Percentiles rank a stretch among this genome's conserved stretches.
Conservation (phyloP, 2,888 invertebrate genomes). For the Scaptomyza parva region DNA sequence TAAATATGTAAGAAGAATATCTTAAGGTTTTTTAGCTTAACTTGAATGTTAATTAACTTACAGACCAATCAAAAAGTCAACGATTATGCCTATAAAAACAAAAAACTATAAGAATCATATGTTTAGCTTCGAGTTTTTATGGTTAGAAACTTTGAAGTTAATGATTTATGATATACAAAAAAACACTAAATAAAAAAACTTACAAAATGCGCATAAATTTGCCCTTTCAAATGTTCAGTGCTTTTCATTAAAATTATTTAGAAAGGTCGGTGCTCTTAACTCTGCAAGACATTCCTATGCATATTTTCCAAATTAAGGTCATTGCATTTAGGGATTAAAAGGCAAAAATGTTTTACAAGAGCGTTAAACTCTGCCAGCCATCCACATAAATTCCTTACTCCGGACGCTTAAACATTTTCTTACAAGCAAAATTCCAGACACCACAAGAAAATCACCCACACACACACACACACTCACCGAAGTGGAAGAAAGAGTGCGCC, state of each 20-base stretch:
- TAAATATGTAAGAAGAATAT: no score
- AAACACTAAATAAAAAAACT: no score
- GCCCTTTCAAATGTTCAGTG: background rate
- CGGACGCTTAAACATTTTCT: constrained; percentile 34
- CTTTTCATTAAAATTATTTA: constrained; percentile 10
- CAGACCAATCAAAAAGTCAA: no score
- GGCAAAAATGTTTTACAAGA: constrained; percentile 22
- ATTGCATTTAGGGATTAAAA: constrained; percentile 38
- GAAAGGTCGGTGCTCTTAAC: constrained; percentile 3
- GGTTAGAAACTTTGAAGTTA: no score
- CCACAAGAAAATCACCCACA: constrained; percentile 23
- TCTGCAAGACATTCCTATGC: constrained; percentile 24
- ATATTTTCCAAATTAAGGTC: constrained; percentile 48
- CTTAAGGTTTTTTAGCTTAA: no score
- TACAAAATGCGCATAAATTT: no score
- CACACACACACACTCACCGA: constrained; percentile 5
- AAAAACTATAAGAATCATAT: background rate
- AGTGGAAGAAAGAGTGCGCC: background rate
- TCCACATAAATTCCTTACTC: constrained; percentile 45
- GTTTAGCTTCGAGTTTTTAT: no score
- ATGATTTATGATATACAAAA: background rate
- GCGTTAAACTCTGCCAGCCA: constrained; percentile 13
- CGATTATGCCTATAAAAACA: no score
- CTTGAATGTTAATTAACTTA: no score
- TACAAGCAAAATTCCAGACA: constrained; percentile 56